Evolutionary conservation across 2,888 invertebrate genomes (phyloP).

Genomic region (Scaptomyza flava): DNA sequence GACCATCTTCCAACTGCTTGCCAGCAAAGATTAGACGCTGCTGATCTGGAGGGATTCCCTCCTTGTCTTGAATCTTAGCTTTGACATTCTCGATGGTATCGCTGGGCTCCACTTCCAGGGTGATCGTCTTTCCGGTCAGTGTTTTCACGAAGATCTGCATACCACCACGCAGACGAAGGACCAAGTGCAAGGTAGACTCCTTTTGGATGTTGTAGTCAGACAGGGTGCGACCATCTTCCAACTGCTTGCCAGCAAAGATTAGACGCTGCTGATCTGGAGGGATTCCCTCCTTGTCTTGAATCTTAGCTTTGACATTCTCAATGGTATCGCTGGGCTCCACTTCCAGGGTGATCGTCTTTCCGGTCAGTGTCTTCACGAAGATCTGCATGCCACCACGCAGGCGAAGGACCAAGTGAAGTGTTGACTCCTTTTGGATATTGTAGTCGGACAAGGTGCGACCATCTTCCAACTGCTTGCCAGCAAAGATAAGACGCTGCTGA

Average conservation of each 20-base stretch:
- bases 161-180: slow-evolving; percentile 56
- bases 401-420: slow-evolving; percentile 55
- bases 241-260: slow-evolving; percentile 60
- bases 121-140: slow-evolving; percentile 56
- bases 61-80: slow-evolving; percentile 62
- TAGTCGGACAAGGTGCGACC: slow-evolving; percentile 59
- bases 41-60: slow-evolving; percentile 61
- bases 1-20: slow-evolving; percentile 58
- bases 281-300: slow-evolving; percentile 62
- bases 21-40: slow-evolving; percentile 62
- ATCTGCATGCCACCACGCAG: slow-evolving; percentile 62
- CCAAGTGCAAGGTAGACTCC: slow-evolving; percentile 57
- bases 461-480: slow-evolving; percentile 60
- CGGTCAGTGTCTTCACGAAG: slow-evolving; percentile 55
- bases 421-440: slow-evolving; percentile 62
- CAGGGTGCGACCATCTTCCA: slow-evolving; percentile 59
- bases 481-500: slow-evolving; percentile 62
- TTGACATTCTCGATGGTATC: slow-evolving; percentile 62
- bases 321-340: slow-evolving; percentile 51
- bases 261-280: slow-evolving; percentile 65
- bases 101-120: slow-evolving; percentile 44
- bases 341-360: slow-evolving; percentile 54
- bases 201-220: slow-evolving; percentile 62
- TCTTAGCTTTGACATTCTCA: slow-evolving; percentile 60
- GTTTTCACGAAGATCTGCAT: slow-evolving; percentile 67